Percentiles rank a stretch among this genome's conserved stretches.
Conservation (phyloP, 2,797 vertebrate genomes). For the Clarias fuscus region DNA sequence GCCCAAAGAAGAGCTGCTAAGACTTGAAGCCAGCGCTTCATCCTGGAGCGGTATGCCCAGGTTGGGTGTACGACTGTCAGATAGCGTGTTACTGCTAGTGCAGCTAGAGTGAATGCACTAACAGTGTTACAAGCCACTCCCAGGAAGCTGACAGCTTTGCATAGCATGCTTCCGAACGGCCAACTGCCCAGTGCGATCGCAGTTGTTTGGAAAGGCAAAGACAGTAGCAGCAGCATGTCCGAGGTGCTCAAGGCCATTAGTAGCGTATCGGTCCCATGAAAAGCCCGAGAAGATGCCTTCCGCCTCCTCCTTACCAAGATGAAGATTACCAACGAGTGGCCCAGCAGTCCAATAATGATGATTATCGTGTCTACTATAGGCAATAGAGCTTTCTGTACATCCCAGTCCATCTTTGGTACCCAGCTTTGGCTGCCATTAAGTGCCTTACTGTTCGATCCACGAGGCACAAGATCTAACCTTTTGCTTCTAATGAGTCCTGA, state of each 20-base stretch:
- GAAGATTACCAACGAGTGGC: slow-evolving; percentile 72
- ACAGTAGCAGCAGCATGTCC: slow-evolving; percentile 73
- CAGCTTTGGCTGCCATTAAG: slow-evolving; percentile 50
- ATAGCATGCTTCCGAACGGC: slow-evolving; percentile 74
- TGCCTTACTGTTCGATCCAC: slow-evolving; percentile 23
- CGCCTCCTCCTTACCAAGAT: slow-evolving; percentile 66
- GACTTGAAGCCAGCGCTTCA: slow-evolving; percentile 59
- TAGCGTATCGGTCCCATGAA: slow-evolving; percentile 73
- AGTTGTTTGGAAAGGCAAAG: slow-evolving; percentile 77
- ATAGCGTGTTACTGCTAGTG: slow-evolving; percentile 76
- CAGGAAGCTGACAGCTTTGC: slow-evolving; percentile 78
- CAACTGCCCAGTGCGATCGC: slow-evolving; percentile 74
- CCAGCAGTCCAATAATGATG: slow-evolving; percentile 71
- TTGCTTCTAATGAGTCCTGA: background rate
- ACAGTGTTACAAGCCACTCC: slow-evolving; percentile 72
- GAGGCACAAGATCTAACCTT: background rate
- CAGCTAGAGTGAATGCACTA: slow-evolving; percentile 74
- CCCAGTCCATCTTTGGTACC: slow-evolving; percentile 33
- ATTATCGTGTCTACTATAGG: slow-evolving; percentile 73
- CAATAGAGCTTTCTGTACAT: slow-evolving; percentile 61
- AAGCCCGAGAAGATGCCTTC: slow-evolving; percentile 46
- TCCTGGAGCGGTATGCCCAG: slow-evolving; percentile 68
- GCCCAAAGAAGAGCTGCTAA: slow-evolving; percentile 70
- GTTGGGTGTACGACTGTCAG: slow-evolving; percentile 74
- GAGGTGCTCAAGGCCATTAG: slow-evolving; percentile 74